Conservation (phyloP, 1,140 invertebrate genomes). For the Anoplolepis gracilipes region DNA sequence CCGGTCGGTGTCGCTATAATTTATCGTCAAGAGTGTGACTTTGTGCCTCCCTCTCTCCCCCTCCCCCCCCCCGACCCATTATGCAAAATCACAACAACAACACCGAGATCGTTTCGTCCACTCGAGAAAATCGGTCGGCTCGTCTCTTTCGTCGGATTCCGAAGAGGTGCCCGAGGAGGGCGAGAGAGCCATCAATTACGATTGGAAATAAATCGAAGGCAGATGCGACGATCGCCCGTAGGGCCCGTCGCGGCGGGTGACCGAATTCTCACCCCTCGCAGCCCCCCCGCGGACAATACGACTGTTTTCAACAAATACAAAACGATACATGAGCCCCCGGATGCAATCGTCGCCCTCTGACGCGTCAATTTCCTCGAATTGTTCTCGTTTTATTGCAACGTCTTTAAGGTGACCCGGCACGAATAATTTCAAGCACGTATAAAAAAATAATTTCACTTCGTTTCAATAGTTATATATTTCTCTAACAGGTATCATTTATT, state of each 20-base stretch:
- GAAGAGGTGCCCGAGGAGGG: conserved; percentile 53
- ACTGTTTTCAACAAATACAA: conserved; percentile 83
- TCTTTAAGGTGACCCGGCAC: background rate
- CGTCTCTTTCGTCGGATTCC: background rate
- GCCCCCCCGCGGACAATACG: conserved; percentile 79
- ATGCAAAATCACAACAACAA: conserved; percentile 69
- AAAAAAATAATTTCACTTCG: background rate
- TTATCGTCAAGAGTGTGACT: conserved; percentile 57
- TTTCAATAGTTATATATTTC: background rate
- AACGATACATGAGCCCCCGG: conserved; percentile 73
- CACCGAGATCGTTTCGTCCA: conserved; percentile 46
- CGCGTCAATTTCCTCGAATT: conserved; percentile 2
- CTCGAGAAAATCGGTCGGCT: conserved; percentile 50
- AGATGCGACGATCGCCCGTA: conserved; percentile 82
- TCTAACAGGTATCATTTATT: background rate
- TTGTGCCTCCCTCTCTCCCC: no score
- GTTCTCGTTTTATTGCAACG: conserved; percentile 24
- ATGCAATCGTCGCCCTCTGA: background rate
- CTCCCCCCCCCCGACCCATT: no score
- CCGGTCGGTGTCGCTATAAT: conserved; percentile 43
- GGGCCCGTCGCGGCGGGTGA: conserved; percentile 76
- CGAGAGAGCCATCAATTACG: conserved; percentile 83
- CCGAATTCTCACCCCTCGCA: conserved; percentile 71
- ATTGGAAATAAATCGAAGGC: conserved; percentile 84
- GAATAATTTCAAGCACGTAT: background rate